Evolutionary conservation across 2,888 invertebrate species (phyloP), one percentile per base, ranked within the genome.

Genomic region (Zootermopsis nevadensis): DNA sequence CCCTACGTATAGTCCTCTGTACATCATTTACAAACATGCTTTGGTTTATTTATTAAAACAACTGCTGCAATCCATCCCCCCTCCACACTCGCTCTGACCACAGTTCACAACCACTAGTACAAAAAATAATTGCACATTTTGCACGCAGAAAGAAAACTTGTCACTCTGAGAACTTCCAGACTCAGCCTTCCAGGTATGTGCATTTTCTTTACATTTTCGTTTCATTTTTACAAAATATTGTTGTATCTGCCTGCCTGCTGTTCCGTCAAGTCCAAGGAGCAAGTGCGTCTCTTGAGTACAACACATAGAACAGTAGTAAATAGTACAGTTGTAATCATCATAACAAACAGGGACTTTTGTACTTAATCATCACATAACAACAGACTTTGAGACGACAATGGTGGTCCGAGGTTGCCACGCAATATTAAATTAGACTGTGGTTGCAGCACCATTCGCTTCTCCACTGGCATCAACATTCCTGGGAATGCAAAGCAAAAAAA

Each of bases 61-160:
- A 83, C 81, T 83, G 84, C 72, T 82, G 84, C 82, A 84, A 74
- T 22, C 42, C 33, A 22, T 27, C 27, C 42, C 66, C 81, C 67
- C 80, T 33, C 30, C 69, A 72, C 72, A 60, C 66, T 82, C 38
- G 33, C 48, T 80, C 84, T 82, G 84, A 82, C 83, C 82, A 80
- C 80, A 84, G 83, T 82, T 83, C 85, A 85, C 85, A 85, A 85
- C 85, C 83, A 84, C 83, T 38, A 84, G 83, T 83, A 82, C 82
- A 84, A 84, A 84, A 85, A 76, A 81, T 83, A 85, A 84, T 84
- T 85, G 85, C 85, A 85, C 85, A 84, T 72, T 80, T 82, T 80
- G 74, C 77, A 48, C 77, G 74, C 77, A 83, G 81, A 82, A 85
- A 82, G 55, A 83, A 79, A 84, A 77, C 42, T 33, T 35, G n/a